Evolutionary conservation across 2,797 vertebrate species (phyloP).

Genomic region (Chanos chanos): DNA sequence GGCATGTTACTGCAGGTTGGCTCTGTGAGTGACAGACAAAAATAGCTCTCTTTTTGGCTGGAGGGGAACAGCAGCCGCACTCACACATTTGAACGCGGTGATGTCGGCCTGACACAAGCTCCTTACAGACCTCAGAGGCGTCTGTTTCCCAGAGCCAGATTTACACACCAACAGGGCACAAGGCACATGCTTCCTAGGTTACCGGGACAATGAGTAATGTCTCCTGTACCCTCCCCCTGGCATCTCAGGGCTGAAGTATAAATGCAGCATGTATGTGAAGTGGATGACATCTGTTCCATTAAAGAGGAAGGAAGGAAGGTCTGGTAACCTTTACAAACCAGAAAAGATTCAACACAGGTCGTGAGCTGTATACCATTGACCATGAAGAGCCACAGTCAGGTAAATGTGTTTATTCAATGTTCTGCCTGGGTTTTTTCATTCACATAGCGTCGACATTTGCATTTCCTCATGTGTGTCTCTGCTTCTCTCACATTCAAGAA

Average conservation of each 20-base stretch:
- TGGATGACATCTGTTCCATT: constrained; percentile 2
- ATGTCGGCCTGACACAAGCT: background rate
- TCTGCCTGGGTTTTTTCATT: too few relatives aligned
- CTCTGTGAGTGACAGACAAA: constrained; percentile 40
- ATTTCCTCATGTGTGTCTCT: too few relatives aligned
- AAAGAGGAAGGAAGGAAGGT: background rate
- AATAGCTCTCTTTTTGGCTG: constrained; percentile 46
- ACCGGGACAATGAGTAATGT: constrained; percentile 13
- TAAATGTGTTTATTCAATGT: constrained; percentile 30
- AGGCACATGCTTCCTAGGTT: constrained; percentile 27
- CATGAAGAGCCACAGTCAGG: constrained; percentile 47
- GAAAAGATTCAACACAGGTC: too few relatives aligned
- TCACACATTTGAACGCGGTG: constrained; percentile 25
- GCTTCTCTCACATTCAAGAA: constrained; percentile 55
- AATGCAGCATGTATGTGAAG: constrained; percentile 32
- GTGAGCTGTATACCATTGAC: too few relatives aligned
- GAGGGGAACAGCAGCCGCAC: background rate
- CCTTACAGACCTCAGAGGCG: constrained; percentile 15
- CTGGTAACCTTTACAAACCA: too few relatives aligned
- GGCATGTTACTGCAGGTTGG: constrained; percentile 6
- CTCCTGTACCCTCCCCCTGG: constrained; percentile 25
- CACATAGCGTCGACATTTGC: too few relatives aligned
- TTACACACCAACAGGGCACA: constrained; percentile 39
- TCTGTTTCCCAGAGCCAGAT: constrained; percentile 22
- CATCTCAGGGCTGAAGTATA: constrained; percentile 44